Conservation (phyloP, 2,113 vertebrate genomes). For the Cynoglossus semilaevis region DNA sequence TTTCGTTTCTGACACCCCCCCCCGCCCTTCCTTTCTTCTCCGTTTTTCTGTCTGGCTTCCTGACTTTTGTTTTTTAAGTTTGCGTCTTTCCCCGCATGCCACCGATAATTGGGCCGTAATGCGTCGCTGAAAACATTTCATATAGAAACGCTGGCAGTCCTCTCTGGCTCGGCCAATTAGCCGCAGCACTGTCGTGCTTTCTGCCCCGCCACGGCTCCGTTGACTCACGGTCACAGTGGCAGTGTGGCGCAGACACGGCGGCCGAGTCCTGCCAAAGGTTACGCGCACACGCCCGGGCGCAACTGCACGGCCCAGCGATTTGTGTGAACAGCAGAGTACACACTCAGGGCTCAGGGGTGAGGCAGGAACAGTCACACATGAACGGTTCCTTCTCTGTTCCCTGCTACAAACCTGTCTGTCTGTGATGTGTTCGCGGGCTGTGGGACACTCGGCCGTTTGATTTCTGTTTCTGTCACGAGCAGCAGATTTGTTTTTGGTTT, state of each 20-base stretch:
- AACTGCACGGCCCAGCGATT: conserved; percentile 25
- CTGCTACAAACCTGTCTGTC: conserved; percentile 28
- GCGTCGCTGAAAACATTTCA: conserved; percentile 53
- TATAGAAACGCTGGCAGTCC: conserved; percentile 37
- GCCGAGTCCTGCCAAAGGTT: conserved; percentile 47
- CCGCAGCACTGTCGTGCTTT: conserved; percentile 47
- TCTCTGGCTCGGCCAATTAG: conserved; percentile 65
- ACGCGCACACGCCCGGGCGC: conserved; percentile 8
- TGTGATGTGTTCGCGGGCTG: conserved; percentile 30
- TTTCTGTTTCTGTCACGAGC: too few species aligned
- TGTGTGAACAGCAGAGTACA: conserved; percentile 4
- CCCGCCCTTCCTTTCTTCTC: background rate
- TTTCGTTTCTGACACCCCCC: background rate
- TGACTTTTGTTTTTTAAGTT: conserved; percentile 9
- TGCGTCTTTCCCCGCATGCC: conserved; percentile 19
- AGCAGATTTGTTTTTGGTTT: too few species aligned
- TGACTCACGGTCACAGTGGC: conserved; percentile 51
- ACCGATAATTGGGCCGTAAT: conserved; percentile 60
- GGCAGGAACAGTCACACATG: conserved; percentile 13
- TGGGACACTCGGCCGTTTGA: background rate
- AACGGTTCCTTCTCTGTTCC: conserved; percentile 8
- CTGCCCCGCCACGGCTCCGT: conserved; percentile 58
- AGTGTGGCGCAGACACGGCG: conserved; percentile 45
- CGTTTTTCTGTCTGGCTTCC: background rate
- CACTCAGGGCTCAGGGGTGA: too few species aligned